Percentiles rank a stretch among this genome's conserved stretches.
Evolutionary conservation across 2,888 invertebrate species (phyloP).

Genomic region (Helicoverpa assulta): DNA sequence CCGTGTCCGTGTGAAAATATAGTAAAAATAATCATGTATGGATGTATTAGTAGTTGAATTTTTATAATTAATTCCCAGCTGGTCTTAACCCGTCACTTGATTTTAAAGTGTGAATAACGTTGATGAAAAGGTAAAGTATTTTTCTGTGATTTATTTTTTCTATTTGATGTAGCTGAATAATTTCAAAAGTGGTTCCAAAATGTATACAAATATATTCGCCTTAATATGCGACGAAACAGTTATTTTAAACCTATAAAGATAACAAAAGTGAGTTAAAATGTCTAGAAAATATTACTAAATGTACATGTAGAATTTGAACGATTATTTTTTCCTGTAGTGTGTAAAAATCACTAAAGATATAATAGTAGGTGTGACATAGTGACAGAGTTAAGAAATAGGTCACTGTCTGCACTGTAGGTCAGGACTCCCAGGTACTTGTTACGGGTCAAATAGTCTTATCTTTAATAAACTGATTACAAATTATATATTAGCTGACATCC

Average conservation of each 20-base stretch:
- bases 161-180: not conserved
- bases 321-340: not conserved
- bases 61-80: constrained; percentile 63
- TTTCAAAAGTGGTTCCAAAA: constrained; percentile 1
- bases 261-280: not conserved
- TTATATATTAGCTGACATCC: not conserved
- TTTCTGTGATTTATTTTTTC: constrained; percentile 51
- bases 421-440: constrained; percentile 1
- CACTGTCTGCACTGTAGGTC: constrained; percentile 42
- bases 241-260: not conserved
- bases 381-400: constrained; percentile 48
- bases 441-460: not conserved
- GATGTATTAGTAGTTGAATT: constrained; percentile 39
- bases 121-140: constrained; percentile 59
- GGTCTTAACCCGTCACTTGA: constrained; percentile 18
- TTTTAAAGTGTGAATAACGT: constrained; percentile 24
- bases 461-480: not conserved
- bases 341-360: constrained; percentile 18
- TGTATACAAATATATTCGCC: constrained; percentile 3
- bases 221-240: not conserved
- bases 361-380: constrained; percentile 56
- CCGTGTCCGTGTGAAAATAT: constrained; percentile 42
- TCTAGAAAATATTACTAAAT: not conserved
- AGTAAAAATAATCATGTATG: constrained; percentile 44
- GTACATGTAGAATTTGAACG: not conserved